Percentiles rank a stretch among this genome's conserved stretches.
These are phyloP conservation scores for Cisticola juncidis DNA, from an alignment of 2,113 vertebrate genomes.

Conservation along the genomic window DNA sequence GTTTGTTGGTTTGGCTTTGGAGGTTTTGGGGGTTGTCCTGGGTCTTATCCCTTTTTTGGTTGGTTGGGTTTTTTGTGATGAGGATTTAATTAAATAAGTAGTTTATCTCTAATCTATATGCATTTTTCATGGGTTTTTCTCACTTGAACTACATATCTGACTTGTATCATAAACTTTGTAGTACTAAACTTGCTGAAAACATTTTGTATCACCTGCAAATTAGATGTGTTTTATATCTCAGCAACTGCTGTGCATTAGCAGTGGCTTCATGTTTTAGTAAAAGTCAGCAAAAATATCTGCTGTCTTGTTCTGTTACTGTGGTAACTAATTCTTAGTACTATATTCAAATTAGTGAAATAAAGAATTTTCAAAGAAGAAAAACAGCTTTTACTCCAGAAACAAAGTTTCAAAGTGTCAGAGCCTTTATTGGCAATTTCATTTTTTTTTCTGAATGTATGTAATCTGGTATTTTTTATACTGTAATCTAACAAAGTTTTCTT, in stretches of 20 bases:
- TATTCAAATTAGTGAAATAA: background rate
- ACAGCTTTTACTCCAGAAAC: background rate
- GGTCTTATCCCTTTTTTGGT: background rate
- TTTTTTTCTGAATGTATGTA: background rate
- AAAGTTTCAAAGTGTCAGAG: background rate
- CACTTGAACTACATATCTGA: background rate
- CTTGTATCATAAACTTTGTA: background rate
- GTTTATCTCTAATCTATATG: background rate
- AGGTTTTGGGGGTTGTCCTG: background rate
- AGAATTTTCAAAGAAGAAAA: background rate
- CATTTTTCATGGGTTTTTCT: background rate
- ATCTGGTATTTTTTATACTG: background rate
- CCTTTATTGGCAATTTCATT: background rate
- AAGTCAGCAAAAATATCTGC: background rate
- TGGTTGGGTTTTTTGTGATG: background rate
- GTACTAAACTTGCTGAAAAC: background rate
- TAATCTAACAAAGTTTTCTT: background rate
- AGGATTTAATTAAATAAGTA: background rate
- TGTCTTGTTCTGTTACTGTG: background rate
- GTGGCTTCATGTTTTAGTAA: background rate
- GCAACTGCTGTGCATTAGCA: background rate
- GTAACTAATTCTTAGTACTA: background rate
- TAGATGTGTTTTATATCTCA: background rate
- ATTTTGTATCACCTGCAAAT: background rate
- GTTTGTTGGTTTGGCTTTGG: background rate